Evolutionary conservation across 92 coral and sea anemone genomes (phyloP).

Genomic region (Montipora capitata): DNA sequence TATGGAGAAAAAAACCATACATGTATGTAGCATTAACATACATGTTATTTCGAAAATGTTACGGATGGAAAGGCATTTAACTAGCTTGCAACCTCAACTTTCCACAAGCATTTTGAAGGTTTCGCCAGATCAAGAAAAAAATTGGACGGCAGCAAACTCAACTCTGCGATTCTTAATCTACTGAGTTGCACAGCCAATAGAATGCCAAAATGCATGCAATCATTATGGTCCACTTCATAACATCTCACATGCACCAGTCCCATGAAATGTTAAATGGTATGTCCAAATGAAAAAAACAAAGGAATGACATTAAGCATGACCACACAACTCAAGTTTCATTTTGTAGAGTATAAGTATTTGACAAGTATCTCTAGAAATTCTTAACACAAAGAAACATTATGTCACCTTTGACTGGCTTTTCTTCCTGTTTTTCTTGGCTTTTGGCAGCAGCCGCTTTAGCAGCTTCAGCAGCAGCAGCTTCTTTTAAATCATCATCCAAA

Average conservation of each 20-base stretch:
- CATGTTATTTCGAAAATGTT: no score
- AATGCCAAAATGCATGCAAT: not conserved
- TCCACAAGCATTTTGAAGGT: no score
- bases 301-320: not conserved
- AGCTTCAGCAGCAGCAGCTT: constrained; percentile 78
- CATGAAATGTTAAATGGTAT: no score
- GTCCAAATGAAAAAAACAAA: not conserved
- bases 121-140: no score
- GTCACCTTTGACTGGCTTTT: constrained; percentile 70
- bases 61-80: no score
- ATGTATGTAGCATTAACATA: no score
- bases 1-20: no score
- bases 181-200: not conserved
- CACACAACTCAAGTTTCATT: not conserved
- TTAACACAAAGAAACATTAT: not conserved
- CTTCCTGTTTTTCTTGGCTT: constrained; percentile 65
- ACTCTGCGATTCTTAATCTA: not conserved
- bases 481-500: constrained; percentile 94
- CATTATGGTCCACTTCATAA: not conserved
- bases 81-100: no score
- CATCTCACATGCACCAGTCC: not conserved
- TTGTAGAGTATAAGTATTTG: not conserved
- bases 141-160: no score
- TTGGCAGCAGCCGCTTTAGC: constrained; percentile 75
- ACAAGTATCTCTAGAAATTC: not conserved